Evolutionary conservation across 2,113 vertebrate genomes (phyloP).

Genomic region (Myotis lucifugus): DNA sequence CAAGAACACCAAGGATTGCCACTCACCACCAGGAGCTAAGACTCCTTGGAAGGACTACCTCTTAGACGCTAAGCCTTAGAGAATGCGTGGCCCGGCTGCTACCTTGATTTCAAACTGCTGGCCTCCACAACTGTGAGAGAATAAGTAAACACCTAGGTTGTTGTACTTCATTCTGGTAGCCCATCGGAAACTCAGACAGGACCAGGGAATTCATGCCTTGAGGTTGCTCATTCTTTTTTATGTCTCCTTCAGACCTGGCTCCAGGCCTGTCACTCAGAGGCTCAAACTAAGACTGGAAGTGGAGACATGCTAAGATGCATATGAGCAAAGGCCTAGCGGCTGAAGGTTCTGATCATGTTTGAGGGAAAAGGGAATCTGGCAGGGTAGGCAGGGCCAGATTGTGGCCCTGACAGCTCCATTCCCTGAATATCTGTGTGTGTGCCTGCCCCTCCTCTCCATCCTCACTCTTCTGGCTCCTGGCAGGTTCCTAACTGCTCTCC

Average conservation of each 20-base stretch:
- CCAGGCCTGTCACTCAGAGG: background rate
- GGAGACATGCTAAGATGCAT: background rate
- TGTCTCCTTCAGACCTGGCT: background rate
- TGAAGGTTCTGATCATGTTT: background rate
- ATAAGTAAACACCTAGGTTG: background rate
- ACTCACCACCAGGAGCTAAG: background rate
- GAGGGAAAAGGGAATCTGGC: background rate
- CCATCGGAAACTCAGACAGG: background rate
- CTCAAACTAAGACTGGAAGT: background rate
- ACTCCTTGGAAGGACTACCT: background rate
- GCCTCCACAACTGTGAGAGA: background rate
- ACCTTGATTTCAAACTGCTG: background rate
- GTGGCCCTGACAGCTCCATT: background rate
- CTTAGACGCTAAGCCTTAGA: background rate
- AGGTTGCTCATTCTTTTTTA: background rate
- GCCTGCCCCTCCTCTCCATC: background rate
- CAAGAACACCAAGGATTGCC: background rate
- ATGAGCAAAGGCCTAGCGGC: background rate
- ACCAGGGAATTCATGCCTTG: background rate
- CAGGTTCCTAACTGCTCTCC: background rate
- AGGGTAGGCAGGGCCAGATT: background rate
- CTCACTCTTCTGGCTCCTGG: background rate
- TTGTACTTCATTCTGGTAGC: background rate
- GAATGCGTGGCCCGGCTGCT: too few species aligned
- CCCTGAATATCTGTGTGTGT: background rate